A percentile compares a stretch with the other conserved stretches of the same genome.
Conservation (phyloP, 2,888 invertebrate species). For the Eucera pruinosa region DNA sequence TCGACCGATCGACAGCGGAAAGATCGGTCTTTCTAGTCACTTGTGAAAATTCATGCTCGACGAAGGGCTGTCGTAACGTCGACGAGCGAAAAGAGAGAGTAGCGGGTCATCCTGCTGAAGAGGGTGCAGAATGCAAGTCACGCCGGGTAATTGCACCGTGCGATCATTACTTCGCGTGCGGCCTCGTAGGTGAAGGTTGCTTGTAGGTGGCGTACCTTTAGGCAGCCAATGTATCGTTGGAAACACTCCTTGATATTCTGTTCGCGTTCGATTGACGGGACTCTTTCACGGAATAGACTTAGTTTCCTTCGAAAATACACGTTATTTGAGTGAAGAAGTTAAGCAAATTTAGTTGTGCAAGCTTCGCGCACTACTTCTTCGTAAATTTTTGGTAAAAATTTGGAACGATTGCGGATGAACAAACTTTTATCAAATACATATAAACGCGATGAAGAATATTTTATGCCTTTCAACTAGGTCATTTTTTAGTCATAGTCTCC, state of each 20-base stretch:
- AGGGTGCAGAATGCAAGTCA: constrained; percentile 82
- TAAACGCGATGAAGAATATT: no score
- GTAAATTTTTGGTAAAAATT: no score
- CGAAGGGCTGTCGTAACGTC: constrained; percentile 38
- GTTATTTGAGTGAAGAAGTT: not conserved
- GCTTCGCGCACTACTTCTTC: no score
- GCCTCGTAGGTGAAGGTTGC: constrained; percentile 65
- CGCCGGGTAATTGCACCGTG: constrained; percentile 81
- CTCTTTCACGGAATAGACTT: constrained; percentile 12
- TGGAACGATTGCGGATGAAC: no score
- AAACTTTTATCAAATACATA: no score
- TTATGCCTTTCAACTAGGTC: no score
- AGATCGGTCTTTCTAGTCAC: constrained; percentile 42
- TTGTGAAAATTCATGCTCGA: constrained; percentile 65
- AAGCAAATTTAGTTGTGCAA: no score
- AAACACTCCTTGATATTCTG: constrained; percentile 39
- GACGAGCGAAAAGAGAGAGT: constrained; percentile 40
- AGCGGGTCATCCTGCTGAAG: constrained; percentile 64
- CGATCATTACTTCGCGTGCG: constrained; percentile 75
- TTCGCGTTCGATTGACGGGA: constrained; percentile 35
- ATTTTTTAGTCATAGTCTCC: no score
- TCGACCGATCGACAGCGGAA: constrained; percentile 56
- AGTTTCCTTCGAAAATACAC: not conserved
- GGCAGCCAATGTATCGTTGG: constrained; percentile 22
- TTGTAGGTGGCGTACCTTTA: constrained; percentile 60